Conservation (phyloP, 2,888 invertebrate species). For the Cloeon dipterum region DNA sequence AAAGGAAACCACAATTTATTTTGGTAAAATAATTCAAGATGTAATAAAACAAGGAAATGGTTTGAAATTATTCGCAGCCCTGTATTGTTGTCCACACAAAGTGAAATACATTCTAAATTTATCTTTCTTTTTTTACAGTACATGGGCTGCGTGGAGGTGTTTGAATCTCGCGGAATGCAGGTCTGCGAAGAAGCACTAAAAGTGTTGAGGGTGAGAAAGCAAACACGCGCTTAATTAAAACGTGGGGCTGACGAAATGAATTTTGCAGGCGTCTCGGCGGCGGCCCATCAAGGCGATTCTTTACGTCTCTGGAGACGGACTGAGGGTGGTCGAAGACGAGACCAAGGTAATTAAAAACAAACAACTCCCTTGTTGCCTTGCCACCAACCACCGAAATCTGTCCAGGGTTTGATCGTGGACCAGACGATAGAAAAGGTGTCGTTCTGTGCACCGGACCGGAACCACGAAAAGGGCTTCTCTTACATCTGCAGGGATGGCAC, state of each 20-base stretch:
- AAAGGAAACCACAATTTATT: no score
- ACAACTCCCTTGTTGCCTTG: conserved; percentile 4
- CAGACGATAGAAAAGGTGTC: conserved; percentile 99
- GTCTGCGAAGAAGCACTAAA: conserved; percentile 98
- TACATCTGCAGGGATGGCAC: conserved; percentile 99
- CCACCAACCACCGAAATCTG: no score
- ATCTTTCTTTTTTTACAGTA: conserved; percentile 32
- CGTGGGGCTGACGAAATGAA: conserved; percentile 8
- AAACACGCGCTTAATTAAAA: no score
- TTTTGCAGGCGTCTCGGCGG: conserved; percentile 57
- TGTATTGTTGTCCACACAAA: no score
- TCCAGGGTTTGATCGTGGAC: conserved; percentile 81
- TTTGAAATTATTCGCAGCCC: conserved; percentile 1
- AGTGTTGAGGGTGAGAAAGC: conserved; percentile 80
- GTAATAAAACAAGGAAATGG: no score
- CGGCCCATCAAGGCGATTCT: conserved; percentile 73
- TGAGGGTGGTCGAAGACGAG: conserved; percentile 95
- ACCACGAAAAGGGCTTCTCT: conserved; percentile 93
- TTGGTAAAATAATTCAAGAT: no score
- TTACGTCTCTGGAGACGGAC: conserved; percentile 83
- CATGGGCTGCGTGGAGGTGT: conserved; percentile 96
- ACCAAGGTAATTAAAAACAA: conserved; percentile 43
- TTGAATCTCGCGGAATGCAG: conserved; percentile 98
- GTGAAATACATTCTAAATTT: conserved; percentile 1
- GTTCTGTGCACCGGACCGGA: conserved; percentile 98